A percentile compares a stretch with the other conserved stretches of the same genome.
Evolutionary conservation across 2,888 invertebrate species (phyloP).

Genomic region (Nysson spinosus): DNA sequence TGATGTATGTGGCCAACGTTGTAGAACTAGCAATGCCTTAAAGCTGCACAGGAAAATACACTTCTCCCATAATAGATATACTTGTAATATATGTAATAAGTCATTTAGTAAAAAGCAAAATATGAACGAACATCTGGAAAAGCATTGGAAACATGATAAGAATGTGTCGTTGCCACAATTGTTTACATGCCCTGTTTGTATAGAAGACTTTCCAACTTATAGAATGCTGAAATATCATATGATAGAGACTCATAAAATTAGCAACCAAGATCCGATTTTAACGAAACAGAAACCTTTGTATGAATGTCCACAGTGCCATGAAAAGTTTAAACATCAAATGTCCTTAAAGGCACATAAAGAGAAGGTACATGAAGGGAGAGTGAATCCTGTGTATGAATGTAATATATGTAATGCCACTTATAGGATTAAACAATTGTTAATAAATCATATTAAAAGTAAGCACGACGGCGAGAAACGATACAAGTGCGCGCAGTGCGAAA

Average conservation of each 20-base stretch:
- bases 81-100: constrained; percentile 54
- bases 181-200: constrained; percentile 54
- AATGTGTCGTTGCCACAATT: constrained; percentile 41
- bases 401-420: constrained; percentile 47
- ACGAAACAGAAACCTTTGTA: constrained; percentile 54
- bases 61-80: constrained; percentile 43
- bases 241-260: constrained; percentile 50
- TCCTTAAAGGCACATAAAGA: constrained; percentile 60
- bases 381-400: constrained; percentile 48
- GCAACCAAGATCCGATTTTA: constrained; percentile 54
- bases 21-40: constrained; percentile 54
- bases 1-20: constrained; percentile 52
- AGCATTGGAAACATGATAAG: constrained; percentile 60
- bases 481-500: constrained; percentile 58
- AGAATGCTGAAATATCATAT: constrained; percentile 57
- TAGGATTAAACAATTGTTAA: constrained; percentile 51
- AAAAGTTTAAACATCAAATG: constrained; percentile 63
- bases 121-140: constrained; percentile 61
- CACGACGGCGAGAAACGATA: constrained; percentile 55
- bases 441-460: constrained; percentile 58
- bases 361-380: constrained; percentile 52
- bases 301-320: constrained; percentile 51
- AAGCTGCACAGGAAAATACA: constrained; percentile 58
- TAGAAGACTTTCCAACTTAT: constrained; percentile 53
- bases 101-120: constrained; percentile 61